Conservation (phyloP, 2,797 vertebrate species). For the Sebastes matsubarae region DNA sequence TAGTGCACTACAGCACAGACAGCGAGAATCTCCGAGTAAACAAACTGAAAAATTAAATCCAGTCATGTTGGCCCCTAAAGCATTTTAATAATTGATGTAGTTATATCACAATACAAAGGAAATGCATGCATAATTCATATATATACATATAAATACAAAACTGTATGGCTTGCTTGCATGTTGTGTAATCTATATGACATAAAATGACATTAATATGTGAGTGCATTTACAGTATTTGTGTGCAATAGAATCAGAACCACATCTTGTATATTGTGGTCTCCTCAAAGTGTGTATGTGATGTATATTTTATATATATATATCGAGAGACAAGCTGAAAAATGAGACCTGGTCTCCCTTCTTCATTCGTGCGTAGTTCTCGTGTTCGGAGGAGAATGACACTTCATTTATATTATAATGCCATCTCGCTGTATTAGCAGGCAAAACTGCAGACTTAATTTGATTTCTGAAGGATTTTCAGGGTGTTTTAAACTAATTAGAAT, state of each 20-base stretch:
- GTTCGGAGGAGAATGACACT: background rate
- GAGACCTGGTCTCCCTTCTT: background rate
- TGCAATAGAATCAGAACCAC: background rate
- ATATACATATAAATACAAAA: background rate
- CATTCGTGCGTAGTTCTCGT: background rate
- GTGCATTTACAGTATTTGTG: background rate
- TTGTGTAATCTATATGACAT: conserved; percentile 1
- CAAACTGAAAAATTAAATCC: conserved; percentile 44
- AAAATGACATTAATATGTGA: background rate
- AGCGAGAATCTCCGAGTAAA: conserved; percentile 32
- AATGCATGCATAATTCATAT: conserved; percentile 44
- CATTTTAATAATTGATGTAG: conserved; percentile 58
- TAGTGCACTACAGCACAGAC: conserved; percentile 18
- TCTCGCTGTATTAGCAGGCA: background rate
- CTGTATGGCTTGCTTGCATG: background rate
- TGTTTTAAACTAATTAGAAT: background rate
- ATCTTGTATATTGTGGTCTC: background rate
- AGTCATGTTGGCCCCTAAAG: conserved; percentile 26
- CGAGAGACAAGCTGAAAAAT: background rate
- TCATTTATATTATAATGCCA: conserved; percentile 5
- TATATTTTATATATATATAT: background rate
- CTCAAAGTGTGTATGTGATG: background rate
- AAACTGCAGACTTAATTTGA: background rate
- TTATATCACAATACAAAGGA: conserved; percentile 39
- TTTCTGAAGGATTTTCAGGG: background rate